Evolutionary conservation across 2,113 vertebrate genomes (phyloP), one percentile per base, ranked within the genome.

Genomic region (Nothobranchius furzeri): DNA sequence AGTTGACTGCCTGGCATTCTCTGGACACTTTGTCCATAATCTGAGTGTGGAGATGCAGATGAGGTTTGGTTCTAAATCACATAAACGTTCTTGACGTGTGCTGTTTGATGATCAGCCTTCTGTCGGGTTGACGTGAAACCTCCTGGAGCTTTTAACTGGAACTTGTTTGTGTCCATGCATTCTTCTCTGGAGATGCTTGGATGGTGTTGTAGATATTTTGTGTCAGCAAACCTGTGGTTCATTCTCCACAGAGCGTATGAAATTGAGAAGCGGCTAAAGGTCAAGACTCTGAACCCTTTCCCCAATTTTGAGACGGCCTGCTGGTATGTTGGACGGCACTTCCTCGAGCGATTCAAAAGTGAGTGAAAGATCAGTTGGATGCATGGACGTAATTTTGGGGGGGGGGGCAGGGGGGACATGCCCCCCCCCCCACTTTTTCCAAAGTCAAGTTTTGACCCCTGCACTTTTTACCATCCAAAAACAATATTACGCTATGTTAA

Each of bases 31-130:
- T 52, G 93, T 99, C 55, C 97, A 99, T 87, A 98, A 96, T 83
- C 88, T 99, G 72, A 99, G 94, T 0, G 94, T 99, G 85, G 98
- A 98, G 90, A 98, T 98, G 96, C 98, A 99, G 89, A 97, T 98
- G 96, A 98, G 98, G 98, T 98, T 15, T 56, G 90, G 82, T 64
- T 12, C 9, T 42, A 45, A 11, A 45, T 3, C 12, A 12, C 43
- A 45, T 12, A 12, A 12, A 45, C 43, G 12, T 45, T 12, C 43
- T 12, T 40, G 9, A 11, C 4, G 12, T 45, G 12, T 45, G 9
- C 11, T 45, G 10, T 9, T 11, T 45, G 9, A 45, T 45, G 3
- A 1, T 12, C 11, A 11, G 30, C 30, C 30, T 42, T 42, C 2
- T 42, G 7, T 42, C 40, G 3, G 40, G 10, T 42, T 9, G 40